phyloP scores from a whole-genome alignment of 30 jellyfish, hydroid and myxozoan genomes.

The Clytia hemisphaerica region DNA sequence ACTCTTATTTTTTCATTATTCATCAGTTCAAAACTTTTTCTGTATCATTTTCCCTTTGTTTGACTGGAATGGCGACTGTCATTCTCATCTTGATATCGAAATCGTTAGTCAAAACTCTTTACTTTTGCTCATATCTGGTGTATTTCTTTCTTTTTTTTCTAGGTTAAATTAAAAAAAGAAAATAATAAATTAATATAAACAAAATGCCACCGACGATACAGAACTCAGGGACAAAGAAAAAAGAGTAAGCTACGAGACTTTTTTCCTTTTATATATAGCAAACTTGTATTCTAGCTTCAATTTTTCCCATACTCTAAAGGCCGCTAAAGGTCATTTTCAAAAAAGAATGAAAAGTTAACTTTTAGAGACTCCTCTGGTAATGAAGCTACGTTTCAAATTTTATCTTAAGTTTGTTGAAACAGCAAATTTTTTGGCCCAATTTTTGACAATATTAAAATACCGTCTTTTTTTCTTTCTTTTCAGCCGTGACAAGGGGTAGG shows the following conservation, averaged over 20 bases:
- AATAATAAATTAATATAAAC: not conserved
- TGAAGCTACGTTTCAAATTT: too few species aligned
- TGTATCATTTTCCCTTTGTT: too few species aligned
- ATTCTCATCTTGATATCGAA: not conserved
- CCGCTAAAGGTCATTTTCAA: too few species aligned
- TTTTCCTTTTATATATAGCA: not conserved
- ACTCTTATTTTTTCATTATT: too few species aligned
- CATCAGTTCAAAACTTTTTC: too few species aligned
- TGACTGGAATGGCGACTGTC: too few species aligned
- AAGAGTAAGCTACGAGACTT: slow-evolving; percentile 54
- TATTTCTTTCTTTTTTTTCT: not conserved
- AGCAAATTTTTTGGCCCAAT: not conserved
- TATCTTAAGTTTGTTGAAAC: not conserved
- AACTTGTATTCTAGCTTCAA: not conserved
- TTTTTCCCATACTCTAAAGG: too few species aligned
- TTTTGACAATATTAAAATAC: not conserved
- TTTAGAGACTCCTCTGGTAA: too few species aligned
- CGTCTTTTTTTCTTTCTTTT: slow-evolving; percentile 6
- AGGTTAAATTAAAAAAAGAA: not conserved
- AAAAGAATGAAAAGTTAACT: too few species aligned
- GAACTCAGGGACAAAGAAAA: slow-evolving; percentile 55
- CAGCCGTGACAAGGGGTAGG: slow-evolving; percentile 38
- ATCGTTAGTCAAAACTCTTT: not conserved
- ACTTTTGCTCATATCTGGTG: not conserved
- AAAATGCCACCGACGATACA: slow-evolving; percentile 94